Percentiles rank a stretch among this genome's conserved stretches.
Evolutionary conservation across 2,888 invertebrate genomes (phyloP).

Genomic region (Oscheius onirici): DNA sequence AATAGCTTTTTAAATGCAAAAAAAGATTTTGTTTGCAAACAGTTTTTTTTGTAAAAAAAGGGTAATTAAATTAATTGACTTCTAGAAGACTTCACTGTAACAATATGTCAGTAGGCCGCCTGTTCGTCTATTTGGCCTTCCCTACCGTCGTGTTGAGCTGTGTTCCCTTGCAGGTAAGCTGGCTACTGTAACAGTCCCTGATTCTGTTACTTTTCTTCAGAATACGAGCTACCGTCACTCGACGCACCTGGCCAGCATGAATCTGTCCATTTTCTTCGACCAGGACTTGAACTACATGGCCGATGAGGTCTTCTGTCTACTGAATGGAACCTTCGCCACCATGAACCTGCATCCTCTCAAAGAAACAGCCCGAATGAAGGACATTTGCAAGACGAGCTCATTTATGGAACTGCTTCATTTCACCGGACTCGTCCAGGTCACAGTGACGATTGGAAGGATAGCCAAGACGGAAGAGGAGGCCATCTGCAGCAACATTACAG

Average conservation of each 20-base stretch:
- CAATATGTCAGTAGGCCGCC: no score
- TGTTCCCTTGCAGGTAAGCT: not conserved
- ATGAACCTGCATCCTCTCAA: not conserved
- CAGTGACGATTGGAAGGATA: slow-evolving; percentile 1
- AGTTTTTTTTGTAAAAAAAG: no score
- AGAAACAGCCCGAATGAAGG: not conserved
- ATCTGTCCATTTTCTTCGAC: not conserved
- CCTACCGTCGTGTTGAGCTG: not conserved
- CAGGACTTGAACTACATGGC: not conserved
- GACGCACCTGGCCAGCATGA: not conserved
- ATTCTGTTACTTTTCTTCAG: not conserved
- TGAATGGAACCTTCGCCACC: not conserved
- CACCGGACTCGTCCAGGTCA: slow-evolving; percentile 8
- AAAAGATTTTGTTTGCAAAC: no score
- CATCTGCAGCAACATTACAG: not conserved
- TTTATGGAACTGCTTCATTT: not conserved
- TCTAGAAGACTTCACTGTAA: no score
- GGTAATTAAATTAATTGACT: no score
- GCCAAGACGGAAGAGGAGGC: not conserved
- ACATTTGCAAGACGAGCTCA: not conserved
- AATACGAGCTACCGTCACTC: slow-evolving; percentile 9
- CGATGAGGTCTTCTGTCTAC: not conserved
- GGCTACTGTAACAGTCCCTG: no score
- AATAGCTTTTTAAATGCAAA: no score
- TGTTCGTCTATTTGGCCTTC: not conserved